Base-by-base conservation (phyloP, 2,797 vertebrate species). In the Etheostoma perlongum region DNA sequence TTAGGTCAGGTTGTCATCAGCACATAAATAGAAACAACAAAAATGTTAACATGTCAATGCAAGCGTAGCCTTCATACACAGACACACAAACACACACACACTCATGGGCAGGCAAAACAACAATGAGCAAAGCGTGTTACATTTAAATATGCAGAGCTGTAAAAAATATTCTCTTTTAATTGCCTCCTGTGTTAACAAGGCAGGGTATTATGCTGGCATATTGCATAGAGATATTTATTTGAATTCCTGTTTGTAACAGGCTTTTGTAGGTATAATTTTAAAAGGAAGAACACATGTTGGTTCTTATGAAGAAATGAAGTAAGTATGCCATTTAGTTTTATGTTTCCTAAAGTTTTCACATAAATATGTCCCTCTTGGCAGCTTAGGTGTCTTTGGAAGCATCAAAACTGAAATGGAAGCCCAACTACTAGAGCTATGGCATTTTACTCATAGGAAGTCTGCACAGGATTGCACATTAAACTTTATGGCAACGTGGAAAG, bases 21-120 rank as follows among this genome's bases (percentile, higher is more conserved):
- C 52, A 69, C 74, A 82, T 80, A 85, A 88, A 88, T 83, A 75
- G 76, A 87, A 83, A 85, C 70, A 83, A 86, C 62, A 83, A 51
- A 82, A 83, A 85, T 85, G 77, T 85, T 82, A 86, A 64, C 25
- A 62, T 14, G 7, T 77, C 69, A 64, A n/a, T 62, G 68, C 42
- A 65, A 48, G 59, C 18, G 5, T 23, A 33, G 27, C 33, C 40
- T 46, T 19, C 21, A 16, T 49, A 63, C 49, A 70, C 57, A 52
- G 6, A 49, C 54, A 71, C 30, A 52, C 42, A 52, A 21, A 58
- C 66, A 27, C 60, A 58, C 65, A 59, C 40, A 53, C 46, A n/a
- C n/a, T n/a, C n/a, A n/a, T n/a, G n/a, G n/a, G 1, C 18, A 63
- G 11, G 19, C 4, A 67, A 46, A 54, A 21, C 12, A 46, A 18